These are phyloP conservation scores for Champsocephalus gunnari DNA, from an alignment of 2,797 vertebrate species.

Conservation along the genomic window DNA sequence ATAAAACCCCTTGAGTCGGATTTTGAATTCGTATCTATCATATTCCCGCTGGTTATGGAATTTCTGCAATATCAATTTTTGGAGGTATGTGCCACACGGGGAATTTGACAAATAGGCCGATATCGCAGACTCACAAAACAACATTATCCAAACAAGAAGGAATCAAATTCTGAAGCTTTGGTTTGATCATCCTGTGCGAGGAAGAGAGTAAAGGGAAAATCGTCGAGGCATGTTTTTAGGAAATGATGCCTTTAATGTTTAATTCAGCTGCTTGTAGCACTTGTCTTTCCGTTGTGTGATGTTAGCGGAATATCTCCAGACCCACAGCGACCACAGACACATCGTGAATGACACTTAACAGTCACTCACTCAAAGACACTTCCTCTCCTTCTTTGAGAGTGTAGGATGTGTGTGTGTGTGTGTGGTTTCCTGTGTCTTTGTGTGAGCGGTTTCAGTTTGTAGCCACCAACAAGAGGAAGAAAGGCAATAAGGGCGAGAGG, in stretches of 20 bases:
- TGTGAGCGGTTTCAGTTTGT: conserved; percentile 52
- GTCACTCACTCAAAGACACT: conserved; percentile 51
- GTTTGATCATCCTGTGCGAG: conserved; percentile 50
- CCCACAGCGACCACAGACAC: conserved; percentile 45
- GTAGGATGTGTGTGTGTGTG: conserved; percentile 15
- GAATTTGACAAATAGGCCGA: conserved; percentile 57
- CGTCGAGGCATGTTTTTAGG: conserved; percentile 34
- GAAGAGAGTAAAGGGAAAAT: conserved; percentile 53
- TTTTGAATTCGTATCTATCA: conserved; percentile 56
- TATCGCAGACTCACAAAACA: neutral
- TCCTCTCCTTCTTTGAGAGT: conserved; percentile 39
- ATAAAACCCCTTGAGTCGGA: conserved; percentile 68
- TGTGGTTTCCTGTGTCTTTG: conserved; percentile 55
- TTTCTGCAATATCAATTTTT: conserved; percentile 56
- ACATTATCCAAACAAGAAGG: conserved; percentile 22
- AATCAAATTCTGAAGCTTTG: conserved; percentile 20
- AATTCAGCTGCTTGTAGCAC: conserved; percentile 53
- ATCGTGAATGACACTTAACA: conserved; percentile 61
- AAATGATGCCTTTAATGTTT: conserved; percentile 60
- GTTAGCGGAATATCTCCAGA: conserved; percentile 8
- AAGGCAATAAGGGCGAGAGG: conserved; percentile 21
- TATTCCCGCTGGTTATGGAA: conserved; percentile 54
- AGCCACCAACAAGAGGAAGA: conserved; percentile 45
- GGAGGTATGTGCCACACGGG: conserved; percentile 21
- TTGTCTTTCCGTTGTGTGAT: conserved; percentile 37